Base-by-base conservation (phyloP, 2,797 vertebrate species). In the Miichthys miiuy region DNA sequence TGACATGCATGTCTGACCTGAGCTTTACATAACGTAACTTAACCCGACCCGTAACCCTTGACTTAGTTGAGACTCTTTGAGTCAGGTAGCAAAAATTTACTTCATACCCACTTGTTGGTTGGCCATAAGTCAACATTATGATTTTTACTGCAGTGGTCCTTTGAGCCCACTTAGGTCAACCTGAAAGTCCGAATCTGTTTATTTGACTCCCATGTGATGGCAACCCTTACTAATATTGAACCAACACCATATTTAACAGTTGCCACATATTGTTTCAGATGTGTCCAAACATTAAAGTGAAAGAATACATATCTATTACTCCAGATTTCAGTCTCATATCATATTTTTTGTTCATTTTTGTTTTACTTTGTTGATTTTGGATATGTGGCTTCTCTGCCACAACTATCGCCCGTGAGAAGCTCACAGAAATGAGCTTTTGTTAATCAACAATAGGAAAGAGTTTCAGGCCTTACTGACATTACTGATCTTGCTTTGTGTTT, bases 401-500 rank as follows among this genome's bases (percentile, higher is more conserved):
- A 21, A 10, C 54, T 21, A 10, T 41, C 7, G 17, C 25, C 16
- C 47, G 17, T 25, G 14, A 54, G 34, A 67, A 42, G 48, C 50
- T 12, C 34, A 54, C 27, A 13, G 20, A 50, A 42, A 42, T 12
- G 1, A 11, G 41, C 41, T 9, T 67, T 70, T 61, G 34, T 25
- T 58, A 18, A 38, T 55, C 23, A 54, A n/a, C 67, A 20, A 10
- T 46, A 57, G 30, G 38, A 72, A 34, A 21, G 42, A 34, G 11
- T 57, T 60, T 54, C 12, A 30, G 52, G 48, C 4, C 47, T 3
- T 12, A 30, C 51, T 75, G 68, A 65, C 56, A 34, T 38, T n/a
- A 46, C 67, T 71, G 60, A 73, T 76, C 5, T 61, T 34, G 21
- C 21, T 23, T 71, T 81, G 57, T 90, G 47, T 81, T 77, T 83